phyloP scores from a whole-genome alignment of 2,888 invertebrate species.

The Agrilus cyanescens region DNA sequence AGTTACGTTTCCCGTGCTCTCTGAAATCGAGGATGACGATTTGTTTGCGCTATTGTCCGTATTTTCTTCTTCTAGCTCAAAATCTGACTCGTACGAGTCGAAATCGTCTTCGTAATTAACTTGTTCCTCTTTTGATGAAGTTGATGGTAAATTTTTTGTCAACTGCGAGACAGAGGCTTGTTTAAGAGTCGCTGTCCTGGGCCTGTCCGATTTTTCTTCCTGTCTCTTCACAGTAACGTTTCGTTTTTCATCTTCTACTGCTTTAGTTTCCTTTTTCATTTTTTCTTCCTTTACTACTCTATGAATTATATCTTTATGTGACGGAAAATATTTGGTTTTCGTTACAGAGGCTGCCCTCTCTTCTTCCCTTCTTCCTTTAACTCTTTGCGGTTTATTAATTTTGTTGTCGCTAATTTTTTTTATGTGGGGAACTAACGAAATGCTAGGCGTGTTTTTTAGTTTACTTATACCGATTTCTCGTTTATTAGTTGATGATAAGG shows the following conservation, averaged over 20 bases:
- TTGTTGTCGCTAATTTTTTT: too few species aligned
- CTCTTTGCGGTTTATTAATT: too few species aligned
- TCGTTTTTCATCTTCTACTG: not conserved
- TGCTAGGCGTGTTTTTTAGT: too few species aligned
- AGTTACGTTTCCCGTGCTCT: too few species aligned
- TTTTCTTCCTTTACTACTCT: not conserved
- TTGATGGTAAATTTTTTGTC: conserved; percentile 5
- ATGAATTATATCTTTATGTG: not conserved
- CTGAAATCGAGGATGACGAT: too few species aligned
- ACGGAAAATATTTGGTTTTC: not conserved
- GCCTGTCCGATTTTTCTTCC: conserved; percentile 21
- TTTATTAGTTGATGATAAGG: too few species aligned
- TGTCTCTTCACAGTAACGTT: not conserved
- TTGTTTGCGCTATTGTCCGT: too few species aligned
- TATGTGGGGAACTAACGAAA: too few species aligned
- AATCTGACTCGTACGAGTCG: conserved; percentile 46
- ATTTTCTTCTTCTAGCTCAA: conserved; percentile 30
- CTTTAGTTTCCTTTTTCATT: not conserved
- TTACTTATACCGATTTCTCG: too few species aligned
- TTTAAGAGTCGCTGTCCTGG: conserved; percentile 32
- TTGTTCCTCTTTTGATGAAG: not conserved
- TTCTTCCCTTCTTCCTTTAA: too few species aligned
- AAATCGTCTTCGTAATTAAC: conserved; percentile 42
- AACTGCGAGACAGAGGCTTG: conserved; percentile 19
- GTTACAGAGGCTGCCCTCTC: too few species aligned